phyloP scores from a whole-genome alignment of 2,113 vertebrate genomes.

The Malurus cyaneus region DNA sequence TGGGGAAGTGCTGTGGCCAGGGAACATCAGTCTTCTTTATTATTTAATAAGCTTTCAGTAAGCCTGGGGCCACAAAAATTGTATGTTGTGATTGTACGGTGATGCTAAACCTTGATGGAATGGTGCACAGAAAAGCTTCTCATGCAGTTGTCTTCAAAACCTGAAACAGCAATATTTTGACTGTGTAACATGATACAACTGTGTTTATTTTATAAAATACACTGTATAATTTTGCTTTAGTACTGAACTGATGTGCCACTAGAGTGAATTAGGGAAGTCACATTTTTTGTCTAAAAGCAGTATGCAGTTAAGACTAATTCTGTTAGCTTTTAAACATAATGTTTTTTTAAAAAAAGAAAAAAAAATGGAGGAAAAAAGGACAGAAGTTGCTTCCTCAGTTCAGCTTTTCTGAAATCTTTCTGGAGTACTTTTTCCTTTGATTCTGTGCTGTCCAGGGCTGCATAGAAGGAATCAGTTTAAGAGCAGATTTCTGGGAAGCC shows the following conservation, averaged over 20 bases:
- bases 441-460: neutral
- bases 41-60: neutral
- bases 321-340: neutral
- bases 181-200: neutral
- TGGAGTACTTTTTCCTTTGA: neutral
- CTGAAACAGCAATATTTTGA: neutral
- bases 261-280: neutral
- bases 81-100: neutral
- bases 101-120: neutral
- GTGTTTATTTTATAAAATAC: neutral
- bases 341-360: neutral
- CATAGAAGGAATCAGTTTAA: neutral
- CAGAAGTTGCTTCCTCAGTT: neutral
- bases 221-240: neutral
- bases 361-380: fast-evolving
- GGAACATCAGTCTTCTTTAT: neutral
- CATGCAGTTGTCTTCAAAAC: neutral
- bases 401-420: neutral
- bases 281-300: neutral
- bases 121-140: neutral
- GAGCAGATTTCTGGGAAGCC: neutral
- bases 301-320: neutral
- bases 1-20: fast-evolving
- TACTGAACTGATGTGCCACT: neutral
- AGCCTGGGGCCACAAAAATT: neutral